Conservation (phyloP, 2,888 invertebrate species). For the Zygogramma bicolorata region DNA sequence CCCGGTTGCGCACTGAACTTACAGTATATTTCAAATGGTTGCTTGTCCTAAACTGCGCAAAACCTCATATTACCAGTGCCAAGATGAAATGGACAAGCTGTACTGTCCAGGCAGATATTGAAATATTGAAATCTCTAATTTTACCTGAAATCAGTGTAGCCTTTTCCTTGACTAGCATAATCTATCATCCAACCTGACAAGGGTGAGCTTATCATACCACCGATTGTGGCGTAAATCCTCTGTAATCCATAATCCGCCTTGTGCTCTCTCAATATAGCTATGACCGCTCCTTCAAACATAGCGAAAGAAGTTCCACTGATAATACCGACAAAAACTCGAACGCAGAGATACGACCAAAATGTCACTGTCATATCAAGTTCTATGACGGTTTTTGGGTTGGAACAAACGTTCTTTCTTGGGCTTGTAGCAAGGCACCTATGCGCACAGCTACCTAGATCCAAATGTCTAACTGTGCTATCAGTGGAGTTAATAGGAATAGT, state of each 20-base stretch:
- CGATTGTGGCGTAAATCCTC: slow-evolving; percentile 80
- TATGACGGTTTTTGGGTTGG: slow-evolving; percentile 71
- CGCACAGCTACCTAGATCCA: slow-evolving; percentile 69
- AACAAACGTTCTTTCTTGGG: slow-evolving; percentile 72
- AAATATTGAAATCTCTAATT: neutral
- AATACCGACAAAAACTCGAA: slow-evolving; percentile 75
- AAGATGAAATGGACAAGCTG: too few relatives aligned
- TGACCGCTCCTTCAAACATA: slow-evolving; percentile 85
- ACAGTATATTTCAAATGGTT: too few relatives aligned
- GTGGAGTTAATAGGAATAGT: slow-evolving; percentile 65
- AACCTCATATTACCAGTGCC: too few relatives aligned
- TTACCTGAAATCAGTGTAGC: slow-evolving; percentile 81
- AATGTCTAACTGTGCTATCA: slow-evolving; percentile 61
- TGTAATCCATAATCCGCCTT: slow-evolving; percentile 84
- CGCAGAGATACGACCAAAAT: slow-evolving; percentile 79
- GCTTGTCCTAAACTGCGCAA: too few relatives aligned
- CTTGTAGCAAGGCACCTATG: slow-evolving; percentile 73
- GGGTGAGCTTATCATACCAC: slow-evolving; percentile 85
- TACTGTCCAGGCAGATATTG: too few relatives aligned
- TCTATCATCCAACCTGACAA: slow-evolving; percentile 81
- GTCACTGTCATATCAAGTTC: slow-evolving; percentile 76
- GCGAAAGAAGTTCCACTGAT: slow-evolving; percentile 82
- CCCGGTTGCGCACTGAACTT: too few relatives aligned
- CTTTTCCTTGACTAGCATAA: slow-evolving; percentile 77
- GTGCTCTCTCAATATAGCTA: slow-evolving; percentile 80